A percentile compares a stretch with the other conserved stretches of the same genome.
These are phyloP conservation scores for Corvus hawaiiensis DNA, from an alignment of 2,113 vertebrate genomes.

Conservation along the genomic window DNA sequence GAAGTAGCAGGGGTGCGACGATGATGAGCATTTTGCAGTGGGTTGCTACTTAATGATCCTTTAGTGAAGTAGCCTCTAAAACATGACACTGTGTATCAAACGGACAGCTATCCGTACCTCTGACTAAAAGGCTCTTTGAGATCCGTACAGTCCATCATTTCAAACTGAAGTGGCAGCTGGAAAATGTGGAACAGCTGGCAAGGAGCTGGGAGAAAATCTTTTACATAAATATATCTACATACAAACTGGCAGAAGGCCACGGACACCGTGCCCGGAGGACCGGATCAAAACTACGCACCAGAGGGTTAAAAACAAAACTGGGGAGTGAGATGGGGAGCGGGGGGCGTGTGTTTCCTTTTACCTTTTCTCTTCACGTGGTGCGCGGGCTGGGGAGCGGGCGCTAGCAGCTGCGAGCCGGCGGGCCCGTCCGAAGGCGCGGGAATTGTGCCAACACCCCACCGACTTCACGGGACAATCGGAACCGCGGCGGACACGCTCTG, in stretches of 20 bases:
- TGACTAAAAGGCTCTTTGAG: conserved; percentile 64
- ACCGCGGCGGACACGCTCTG: neutral
- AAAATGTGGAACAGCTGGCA: conserved; percentile 92
- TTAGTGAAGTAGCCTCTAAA: neutral
- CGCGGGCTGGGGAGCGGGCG: neutral
- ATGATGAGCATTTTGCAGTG: neutral
- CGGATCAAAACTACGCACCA: neutral
- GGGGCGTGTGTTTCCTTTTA: neutral
- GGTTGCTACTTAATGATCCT: neutral
- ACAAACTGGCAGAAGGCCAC: conserved; percentile 75
- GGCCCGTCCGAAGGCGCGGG: neutral
- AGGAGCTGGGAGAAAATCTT: conserved; percentile 84
- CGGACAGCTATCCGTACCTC: conserved; percentile 19
- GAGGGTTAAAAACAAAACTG: neutral
- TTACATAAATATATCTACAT: conserved; percentile 87
- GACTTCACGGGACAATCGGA: neutral
- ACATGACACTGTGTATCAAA: neutral
- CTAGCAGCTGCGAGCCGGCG: neutral
- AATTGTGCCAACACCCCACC: neutral
- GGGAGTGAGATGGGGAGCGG: neutral
- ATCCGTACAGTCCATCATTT: conserved; percentile 73
- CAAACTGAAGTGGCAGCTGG: conserved; percentile 82
- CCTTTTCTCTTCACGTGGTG: neutral
- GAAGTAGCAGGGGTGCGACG: neutral
- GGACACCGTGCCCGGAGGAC: conserved; percentile 27